phyloP scores from a whole-genome alignment of 2,888 invertebrate species.

The Micropterix aruncella region DNA sequence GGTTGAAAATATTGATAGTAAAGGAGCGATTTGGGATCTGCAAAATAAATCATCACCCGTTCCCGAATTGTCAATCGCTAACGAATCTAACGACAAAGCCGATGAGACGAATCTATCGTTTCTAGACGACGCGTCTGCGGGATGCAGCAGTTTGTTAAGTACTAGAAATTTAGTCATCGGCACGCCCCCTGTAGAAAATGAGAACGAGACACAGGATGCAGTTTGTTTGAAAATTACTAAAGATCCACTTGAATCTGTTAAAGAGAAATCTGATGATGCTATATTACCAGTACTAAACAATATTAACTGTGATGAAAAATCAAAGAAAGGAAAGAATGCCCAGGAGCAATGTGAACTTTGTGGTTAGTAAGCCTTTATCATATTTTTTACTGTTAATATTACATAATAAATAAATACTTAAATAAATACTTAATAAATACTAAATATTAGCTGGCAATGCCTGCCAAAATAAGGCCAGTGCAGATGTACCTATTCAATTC shows the following conservation, averaged over 20 bases:
- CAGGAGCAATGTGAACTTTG: slow-evolving; percentile 12
- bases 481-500: too few relatives aligned
- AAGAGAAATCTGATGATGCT: background rate
- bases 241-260: background rate
- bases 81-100: background rate
- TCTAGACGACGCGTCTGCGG: background rate
- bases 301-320: background rate
- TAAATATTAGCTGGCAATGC: too few relatives aligned
- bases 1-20: background rate
- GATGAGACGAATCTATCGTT: background rate
- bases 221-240: background rate
- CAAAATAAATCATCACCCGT: slow-evolving; percentile 2
- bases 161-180: background rate
- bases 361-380: slow-evolving; percentile 7
- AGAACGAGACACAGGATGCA: background rate
- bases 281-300: background rate
- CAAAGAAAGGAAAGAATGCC: slow-evolving; percentile 3
- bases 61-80: background rate
- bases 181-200: background rate
- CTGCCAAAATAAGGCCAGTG: too few relatives aligned
- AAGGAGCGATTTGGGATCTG: slow-evolving; percentile 1
- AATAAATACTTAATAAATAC: too few relatives aligned
- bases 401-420: too few relatives aligned
- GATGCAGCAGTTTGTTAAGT: background rate
- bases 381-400: too few relatives aligned